These are phyloP conservation scores for Caiman crocodilus DNA, from an alignment of 2,797 vertebrate species.

Conservation along the genomic window DNA sequence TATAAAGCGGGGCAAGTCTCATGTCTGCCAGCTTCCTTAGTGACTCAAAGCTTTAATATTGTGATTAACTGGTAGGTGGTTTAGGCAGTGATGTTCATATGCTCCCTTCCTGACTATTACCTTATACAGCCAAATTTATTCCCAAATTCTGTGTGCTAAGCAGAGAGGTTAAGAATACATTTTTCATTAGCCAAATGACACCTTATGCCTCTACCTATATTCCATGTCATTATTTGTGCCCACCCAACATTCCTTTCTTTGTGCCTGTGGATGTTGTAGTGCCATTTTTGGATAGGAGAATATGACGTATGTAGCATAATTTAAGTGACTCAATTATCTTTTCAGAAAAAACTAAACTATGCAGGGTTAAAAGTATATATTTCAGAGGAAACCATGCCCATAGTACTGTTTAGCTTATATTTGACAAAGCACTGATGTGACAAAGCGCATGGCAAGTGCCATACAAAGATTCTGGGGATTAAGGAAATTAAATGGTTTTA, in stretches of 20 bases:
- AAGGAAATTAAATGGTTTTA: slow-evolving; percentile 65
- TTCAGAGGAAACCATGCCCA: slow-evolving; percentile 18
- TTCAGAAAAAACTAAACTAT: slow-evolving; percentile 36
- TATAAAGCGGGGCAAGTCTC: too few relatives aligned
- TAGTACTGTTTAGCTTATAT: not conserved
- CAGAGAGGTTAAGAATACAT: not conserved
- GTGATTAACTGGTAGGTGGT: not conserved
- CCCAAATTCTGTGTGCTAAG: not conserved
- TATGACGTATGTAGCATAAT: not conserved
- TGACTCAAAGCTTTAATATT: not conserved
- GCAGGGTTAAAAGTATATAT: slow-evolving; percentile 22
- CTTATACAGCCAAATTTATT: not conserved
- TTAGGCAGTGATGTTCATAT: not conserved
- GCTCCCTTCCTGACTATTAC: not conserved
- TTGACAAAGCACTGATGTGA: not conserved
- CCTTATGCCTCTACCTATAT: not conserved
- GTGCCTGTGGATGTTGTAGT: not conserved
- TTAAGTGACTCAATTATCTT: slow-evolving; percentile 25
- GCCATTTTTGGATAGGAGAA: not conserved
- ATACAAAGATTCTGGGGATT: slow-evolving; percentile 62
- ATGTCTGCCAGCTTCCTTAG: not conserved
- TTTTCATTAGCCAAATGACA: not conserved
- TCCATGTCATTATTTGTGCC: not conserved
- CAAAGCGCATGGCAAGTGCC: not conserved
- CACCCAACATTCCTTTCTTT: not conserved